Evolutionary conservation across 2,797 vertebrate genomes (phyloP), one percentile per base, ranked within the genome.

Genomic region (Tamandua tetradactyla): DNA sequence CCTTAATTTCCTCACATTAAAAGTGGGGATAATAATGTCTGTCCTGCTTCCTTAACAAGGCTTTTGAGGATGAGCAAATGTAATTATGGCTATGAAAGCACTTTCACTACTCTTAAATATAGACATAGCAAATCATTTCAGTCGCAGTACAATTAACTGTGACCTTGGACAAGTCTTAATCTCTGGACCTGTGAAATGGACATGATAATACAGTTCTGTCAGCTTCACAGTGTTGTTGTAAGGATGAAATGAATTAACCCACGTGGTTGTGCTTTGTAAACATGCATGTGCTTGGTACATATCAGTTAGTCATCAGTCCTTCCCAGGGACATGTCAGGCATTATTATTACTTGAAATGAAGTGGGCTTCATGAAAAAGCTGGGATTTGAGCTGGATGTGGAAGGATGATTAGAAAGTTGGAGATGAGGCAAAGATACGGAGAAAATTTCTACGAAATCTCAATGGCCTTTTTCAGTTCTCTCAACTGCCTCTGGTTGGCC

Each of bases 1-100:
- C 85, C 74, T 96, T 75, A 40, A 68, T 95, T 75, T 82, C 74
- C 11, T 78, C 42, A 1, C 55, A 71, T 72, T 94, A 84, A 80
- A 93, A 78, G 44, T 3, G 14, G 37, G 37, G n/a, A 17, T 80
- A 7, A 76, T 69, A 23, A 32, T 75, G 25, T 61, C 66, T 89
- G 0, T 71, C 35, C 9, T 42, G 14, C 66, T 92, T 44, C 84
- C 62, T 82, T 85, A 44, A 76, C 23, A 47, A 64, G 37, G 71
- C 52, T 84, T 75, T 74, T 44, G 27, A 75, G 59, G 89, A 82
- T 79, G 71, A 90, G 32, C 62, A 85, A 85, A 47, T 84, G 44
- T 27, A 64, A 80, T 79, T 78, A 37, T 64, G 83, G 27, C 25
- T 4, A 4, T 30, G 55, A 91, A 87, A 71, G 37, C 37, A 32